A percentile compares a stretch with the other conserved stretches of the same genome.
Conservation (phyloP, 2,797 vertebrate species). For the Tangara arthus region DNA sequence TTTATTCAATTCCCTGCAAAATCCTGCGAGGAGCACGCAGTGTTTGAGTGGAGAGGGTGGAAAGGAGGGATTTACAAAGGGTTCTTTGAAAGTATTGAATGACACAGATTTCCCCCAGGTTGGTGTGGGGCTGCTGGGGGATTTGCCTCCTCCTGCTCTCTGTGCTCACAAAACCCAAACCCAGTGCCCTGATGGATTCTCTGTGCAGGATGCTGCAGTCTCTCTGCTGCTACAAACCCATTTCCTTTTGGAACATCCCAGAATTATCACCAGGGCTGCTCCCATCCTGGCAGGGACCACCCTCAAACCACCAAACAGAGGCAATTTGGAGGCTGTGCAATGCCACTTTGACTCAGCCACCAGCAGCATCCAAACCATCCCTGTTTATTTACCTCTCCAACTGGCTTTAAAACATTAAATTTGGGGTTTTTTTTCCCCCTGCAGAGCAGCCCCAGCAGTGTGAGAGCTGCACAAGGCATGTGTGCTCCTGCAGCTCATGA, state of each 20-base stretch:
- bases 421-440: neutral
- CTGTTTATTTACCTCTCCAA: neutral
- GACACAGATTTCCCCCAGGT: neutral
- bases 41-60: neutral
- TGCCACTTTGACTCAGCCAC: neutral
- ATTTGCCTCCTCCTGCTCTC: neutral
- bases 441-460: neutral
- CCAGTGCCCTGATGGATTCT: no score
- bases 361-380: neutral
- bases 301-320: neutral
- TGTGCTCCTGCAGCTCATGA: constrained; percentile 63
- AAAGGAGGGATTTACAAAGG: neutral
- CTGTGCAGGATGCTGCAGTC: neutral
- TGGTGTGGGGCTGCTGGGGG: neutral
- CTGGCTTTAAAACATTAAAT: neutral
- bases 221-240: neutral
- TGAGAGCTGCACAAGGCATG: constrained; percentile 52
- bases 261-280: neutral
- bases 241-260: neutral
- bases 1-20: neutral
- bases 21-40: neutral
- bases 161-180: neutral
- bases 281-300: neutral
- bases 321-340: fast-evolving
- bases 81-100: neutral